phyloP scores from a whole-genome alignment of 2,797 vertebrate genomes.

The Lutjanus campechanus region DNA sequence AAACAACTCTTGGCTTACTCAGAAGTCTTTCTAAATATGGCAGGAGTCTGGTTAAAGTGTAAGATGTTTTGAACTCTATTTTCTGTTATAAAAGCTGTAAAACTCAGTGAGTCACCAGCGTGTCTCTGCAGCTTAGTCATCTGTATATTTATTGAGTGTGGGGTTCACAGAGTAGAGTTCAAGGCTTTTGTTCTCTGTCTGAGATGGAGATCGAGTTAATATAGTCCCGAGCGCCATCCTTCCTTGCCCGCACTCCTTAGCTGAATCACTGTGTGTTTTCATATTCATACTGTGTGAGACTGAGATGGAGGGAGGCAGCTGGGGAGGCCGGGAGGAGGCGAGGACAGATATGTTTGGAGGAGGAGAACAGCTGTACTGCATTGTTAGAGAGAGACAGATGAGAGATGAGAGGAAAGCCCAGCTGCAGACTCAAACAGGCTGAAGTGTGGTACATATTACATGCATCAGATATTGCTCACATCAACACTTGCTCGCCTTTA shows the following conservation, averaged over 20 bases:
- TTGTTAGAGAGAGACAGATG: conserved; percentile 54
- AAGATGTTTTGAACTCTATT: not conserved
- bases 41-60: not conserved
- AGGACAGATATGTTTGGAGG: conserved; percentile 41
- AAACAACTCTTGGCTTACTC: not conserved
- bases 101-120: not conserved
- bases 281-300: conserved; percentile 41
- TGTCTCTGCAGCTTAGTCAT: conserved; percentile 6
- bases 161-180: conserved; percentile 20
- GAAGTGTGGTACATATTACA: conserved; percentile 17
- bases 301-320: conserved; percentile 38
- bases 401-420: conserved; percentile 29
- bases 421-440: conserved; percentile 41
- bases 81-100: not conserved
- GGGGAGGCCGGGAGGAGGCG: conserved; percentile 21
- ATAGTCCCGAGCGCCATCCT: conserved; percentile 31
- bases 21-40: not conserved
- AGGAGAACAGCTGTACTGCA: conserved; percentile 68
- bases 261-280: conserved; percentile 53
- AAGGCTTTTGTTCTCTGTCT: conserved; percentile 32
- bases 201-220: conserved; percentile 61
- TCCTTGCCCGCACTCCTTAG: conserved; percentile 28
- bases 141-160: conserved; percentile 26
- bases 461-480: conserved; percentile 21
- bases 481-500: conserved; percentile 37